phyloP scores from a whole-genome alignment of 2,888 invertebrate genomes.

The Tetragnatha montana region DNA sequence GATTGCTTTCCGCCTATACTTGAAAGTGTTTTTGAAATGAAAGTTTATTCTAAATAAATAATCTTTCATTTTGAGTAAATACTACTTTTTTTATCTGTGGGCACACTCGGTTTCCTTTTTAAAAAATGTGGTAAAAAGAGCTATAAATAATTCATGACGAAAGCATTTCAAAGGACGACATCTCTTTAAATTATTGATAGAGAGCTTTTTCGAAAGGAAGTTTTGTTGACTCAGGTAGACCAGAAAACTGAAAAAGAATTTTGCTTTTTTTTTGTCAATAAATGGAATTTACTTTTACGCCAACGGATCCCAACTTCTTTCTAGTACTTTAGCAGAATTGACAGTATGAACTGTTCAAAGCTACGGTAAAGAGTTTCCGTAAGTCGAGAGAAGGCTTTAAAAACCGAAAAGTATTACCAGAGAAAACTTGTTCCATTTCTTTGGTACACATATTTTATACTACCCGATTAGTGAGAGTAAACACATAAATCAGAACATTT shows the following conservation, averaged over 20 bases:
- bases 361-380: not conserved
- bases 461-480: no score
- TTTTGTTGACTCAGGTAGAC: slow-evolving; percentile 1
- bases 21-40: not conserved
- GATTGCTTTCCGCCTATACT: not conserved
- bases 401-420: not conserved
- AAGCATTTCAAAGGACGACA: not conserved
- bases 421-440: not conserved
- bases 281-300: not conserved
- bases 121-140: not conserved
- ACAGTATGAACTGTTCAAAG: not conserved
- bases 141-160: not conserved
- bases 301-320: not conserved
- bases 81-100: not conserved
- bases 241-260: not conserved
- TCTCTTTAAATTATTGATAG: slow-evolving; percentile 1
- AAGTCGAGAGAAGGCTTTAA: not conserved
- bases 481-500: no score
- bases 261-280: not conserved
- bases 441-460: no score
- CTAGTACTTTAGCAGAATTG: not conserved
- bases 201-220: not conserved
- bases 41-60: not conserved
- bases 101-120: not conserved
- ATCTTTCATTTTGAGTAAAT: not conserved